A percentile compares a stretch with the other conserved stretches of the same genome.
Conservation (phyloP, 2,113 vertebrate species). For the Bos javanicus region DNA sequence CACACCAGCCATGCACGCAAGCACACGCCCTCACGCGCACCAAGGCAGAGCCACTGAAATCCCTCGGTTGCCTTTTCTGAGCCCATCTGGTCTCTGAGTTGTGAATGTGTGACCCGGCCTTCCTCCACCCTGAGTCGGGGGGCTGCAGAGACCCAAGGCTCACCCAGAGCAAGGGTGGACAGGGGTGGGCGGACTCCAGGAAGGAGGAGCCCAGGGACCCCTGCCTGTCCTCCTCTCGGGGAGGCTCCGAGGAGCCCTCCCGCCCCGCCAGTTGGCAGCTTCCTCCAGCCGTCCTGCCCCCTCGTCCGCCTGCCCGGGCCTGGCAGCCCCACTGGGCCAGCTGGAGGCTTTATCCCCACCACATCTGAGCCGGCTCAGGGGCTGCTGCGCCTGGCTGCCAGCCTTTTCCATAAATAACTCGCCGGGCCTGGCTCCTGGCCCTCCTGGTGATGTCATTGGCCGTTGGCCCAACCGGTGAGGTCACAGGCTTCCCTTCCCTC, state of each 20-base stretch:
- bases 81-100: background rate
- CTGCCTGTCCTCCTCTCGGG: accelerated
- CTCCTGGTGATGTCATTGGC: constrained; percentile 80
- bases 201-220: background rate
- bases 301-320: accelerated
- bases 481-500: constrained; percentile 73
- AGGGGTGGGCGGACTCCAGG: background rate
- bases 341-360: constrained; percentile 40
- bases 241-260: background rate
- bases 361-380: constrained; percentile 77
- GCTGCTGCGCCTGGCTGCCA: constrained; percentile 35
- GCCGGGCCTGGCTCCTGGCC: constrained; percentile 63
- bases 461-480: constrained; percentile 31
- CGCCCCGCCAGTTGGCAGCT: accelerated
- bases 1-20: accelerated
- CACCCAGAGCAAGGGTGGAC: background rate
- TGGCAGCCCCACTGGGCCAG: constrained; percentile 1
- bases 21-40: background rate
- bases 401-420: constrained; percentile 80
- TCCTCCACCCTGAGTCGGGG: accelerated
- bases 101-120: background rate
- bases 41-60: accelerated
- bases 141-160: background rate
- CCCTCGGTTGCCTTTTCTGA: background rate
- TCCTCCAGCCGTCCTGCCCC: accelerated